Conservation (phyloP, 2,113 vertebrate species). For the Rhagologus leucostigma region DNA sequence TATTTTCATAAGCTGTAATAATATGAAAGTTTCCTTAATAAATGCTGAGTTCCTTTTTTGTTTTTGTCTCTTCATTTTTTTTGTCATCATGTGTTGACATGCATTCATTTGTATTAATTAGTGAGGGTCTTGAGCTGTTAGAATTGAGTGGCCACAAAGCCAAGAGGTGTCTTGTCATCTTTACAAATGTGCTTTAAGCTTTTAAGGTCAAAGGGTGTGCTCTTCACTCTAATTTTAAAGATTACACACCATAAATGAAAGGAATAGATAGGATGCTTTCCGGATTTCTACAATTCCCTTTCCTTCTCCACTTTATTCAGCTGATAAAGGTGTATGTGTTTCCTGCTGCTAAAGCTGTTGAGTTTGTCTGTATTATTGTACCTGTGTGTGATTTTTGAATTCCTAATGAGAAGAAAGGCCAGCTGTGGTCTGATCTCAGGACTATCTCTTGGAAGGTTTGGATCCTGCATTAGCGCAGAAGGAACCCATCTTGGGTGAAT, state of each 20-base stretch:
- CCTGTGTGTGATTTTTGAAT: not conserved
- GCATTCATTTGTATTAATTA: not conserved
- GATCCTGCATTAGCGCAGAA: not conserved
- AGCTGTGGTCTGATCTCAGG: not conserved
- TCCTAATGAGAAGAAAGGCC: not conserved
- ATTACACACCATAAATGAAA: not conserved
- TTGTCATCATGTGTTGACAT: not conserved
- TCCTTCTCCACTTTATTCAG: not conserved
- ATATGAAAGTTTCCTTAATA: not conserved
- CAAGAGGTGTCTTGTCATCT: fast-evolving
- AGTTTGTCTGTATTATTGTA: not conserved
- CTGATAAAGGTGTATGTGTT: not conserved
- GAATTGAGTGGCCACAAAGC: not conserved
- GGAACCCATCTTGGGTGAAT: not conserved
- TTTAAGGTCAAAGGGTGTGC: not conserved
- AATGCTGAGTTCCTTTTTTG: not conserved
- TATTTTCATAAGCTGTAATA: not conserved
- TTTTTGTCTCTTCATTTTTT: not conserved
- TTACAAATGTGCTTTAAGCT: not conserved
- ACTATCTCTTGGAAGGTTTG: not conserved
- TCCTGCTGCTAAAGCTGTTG: not conserved
- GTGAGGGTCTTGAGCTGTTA: not conserved
- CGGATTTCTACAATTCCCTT: not conserved
- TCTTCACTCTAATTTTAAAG: not conserved
- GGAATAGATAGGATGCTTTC: not conserved